Percentiles rank a stretch among this genome's conserved stretches.
Conservation (phyloP, 2,797 vertebrate genomes). For the Poecilia gillii region DNA sequence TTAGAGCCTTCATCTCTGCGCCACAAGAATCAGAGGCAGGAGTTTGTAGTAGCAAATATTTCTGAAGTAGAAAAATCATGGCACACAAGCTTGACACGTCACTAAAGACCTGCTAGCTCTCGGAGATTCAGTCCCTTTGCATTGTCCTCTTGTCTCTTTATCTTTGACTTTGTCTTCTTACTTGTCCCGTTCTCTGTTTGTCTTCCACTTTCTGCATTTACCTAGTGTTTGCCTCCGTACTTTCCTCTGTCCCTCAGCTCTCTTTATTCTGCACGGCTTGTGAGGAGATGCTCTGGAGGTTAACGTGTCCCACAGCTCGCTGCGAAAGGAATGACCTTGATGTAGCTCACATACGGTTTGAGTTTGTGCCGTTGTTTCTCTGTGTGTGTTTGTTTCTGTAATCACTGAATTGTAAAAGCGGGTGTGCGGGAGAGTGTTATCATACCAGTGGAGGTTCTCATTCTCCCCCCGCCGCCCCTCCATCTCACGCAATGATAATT, state of each 20-base stretch:
- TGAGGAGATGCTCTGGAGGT: constrained; percentile 54
- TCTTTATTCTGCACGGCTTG: constrained; percentile 42
- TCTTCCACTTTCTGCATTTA: constrained; percentile 36
- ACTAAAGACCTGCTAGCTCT: constrained; percentile 65
- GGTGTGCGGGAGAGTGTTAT: constrained; percentile 66
- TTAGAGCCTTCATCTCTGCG: constrained; percentile 77
- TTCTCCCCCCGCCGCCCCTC: constrained; percentile 27
- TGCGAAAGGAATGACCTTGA: constrained; percentile 67
- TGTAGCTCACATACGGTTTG: constrained; percentile 37
- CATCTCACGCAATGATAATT: constrained; percentile 73
- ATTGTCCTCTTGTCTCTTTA: constrained; percentile 35
- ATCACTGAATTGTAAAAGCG: constrained; percentile 74
- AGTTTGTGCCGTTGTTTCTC: constrained; percentile 31
- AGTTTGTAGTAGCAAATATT: constrained; percentile 67
- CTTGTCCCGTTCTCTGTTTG: constrained; percentile 48
- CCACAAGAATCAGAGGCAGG: constrained; percentile 71
- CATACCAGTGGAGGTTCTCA: constrained; percentile 51
- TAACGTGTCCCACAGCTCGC: constrained; percentile 51
- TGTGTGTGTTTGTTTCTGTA: constrained; percentile 52
- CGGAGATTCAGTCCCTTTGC: constrained; percentile 51
- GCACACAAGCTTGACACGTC: constrained; percentile 69
- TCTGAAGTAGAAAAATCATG: constrained; percentile 67
- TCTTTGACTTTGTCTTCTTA: constrained; percentile 52
- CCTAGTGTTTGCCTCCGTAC: constrained; percentile 32
- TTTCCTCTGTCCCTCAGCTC: constrained; percentile 37